Base-by-base conservation (phyloP, 2,797 vertebrate genomes). In the Odontamblyopus lacepedii region DNA sequence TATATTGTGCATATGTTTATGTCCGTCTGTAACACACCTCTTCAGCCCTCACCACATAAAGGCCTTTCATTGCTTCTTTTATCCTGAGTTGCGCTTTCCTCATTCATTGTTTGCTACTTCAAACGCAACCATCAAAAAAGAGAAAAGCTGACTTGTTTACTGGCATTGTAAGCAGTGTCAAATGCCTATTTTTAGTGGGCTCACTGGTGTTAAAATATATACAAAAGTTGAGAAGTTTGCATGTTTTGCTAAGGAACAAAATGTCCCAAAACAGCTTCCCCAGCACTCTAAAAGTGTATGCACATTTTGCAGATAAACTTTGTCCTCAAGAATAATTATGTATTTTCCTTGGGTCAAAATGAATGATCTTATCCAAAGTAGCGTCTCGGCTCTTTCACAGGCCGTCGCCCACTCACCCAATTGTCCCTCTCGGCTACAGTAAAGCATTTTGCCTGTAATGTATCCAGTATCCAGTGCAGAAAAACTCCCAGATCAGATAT, bases 321-420 rank as follows among this genome's bases (percentile, higher is more conserved):
- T 70, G 66, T 73, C 61, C 81, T 68, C 9, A 50, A 63, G 44
- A 63, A 32, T 64, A 50, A 76, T 76, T 78, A 80, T 66, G 59
- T 8, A 51, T 67, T 71, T 71, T 70, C 69, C 62, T 19, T 12
- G 23, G 71, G 67, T 29, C 19, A 60, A 69, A 76, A 76, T 59
- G 9, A 59, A 71, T 65, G 64, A 61, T 70, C 65, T 70, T 72
- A 65, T 74, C 59, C 63, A 73, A 51, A 56, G 29, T 51, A 41
- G 53, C 65, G 63, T 70, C 80, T 76, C 59, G 71, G 61, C 50
- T 63, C 18, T 23, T 68, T 63, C 41, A 59, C 8, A 60, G 19
- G 35, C 44, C 67, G n/a, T 41, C 68, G 26, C 18, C 18, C 63
- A 75, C 30, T 60, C n/a, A 16, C 26, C 7, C 26, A 66, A 79